phyloP scores from a whole-genome alignment of 2,113 vertebrate species.

The Vireo altiloquus region DNA sequence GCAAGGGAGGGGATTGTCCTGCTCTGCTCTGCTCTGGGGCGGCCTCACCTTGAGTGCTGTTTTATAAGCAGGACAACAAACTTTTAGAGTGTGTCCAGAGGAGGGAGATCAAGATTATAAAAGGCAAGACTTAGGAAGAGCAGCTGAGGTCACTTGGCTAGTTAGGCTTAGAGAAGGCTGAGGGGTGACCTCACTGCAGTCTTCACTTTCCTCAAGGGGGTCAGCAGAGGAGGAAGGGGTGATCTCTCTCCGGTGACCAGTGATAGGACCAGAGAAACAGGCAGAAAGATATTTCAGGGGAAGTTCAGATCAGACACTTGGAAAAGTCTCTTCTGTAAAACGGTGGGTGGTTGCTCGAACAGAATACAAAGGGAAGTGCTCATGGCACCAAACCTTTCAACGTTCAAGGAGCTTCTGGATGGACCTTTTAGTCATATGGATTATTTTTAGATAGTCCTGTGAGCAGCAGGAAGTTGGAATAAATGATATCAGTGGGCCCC shows the following conservation, averaged over 20 bases:
- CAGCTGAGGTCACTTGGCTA: background rate
- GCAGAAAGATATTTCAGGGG: fast-evolving
- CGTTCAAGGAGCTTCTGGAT: background rate
- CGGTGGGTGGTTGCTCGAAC: fast-evolving
- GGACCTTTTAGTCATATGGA: background rate
- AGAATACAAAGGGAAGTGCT: background rate
- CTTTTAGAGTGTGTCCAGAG: background rate
- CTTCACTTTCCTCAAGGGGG: background rate
- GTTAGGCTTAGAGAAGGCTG: background rate
- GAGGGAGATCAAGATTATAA: background rate
- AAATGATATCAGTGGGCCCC: fast-evolving
- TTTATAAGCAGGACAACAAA: background rate
- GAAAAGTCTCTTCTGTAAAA: background rate
- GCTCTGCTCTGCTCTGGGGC: fast-evolving
- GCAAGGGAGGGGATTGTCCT: background rate
- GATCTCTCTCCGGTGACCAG: background rate
- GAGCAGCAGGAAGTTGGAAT: background rate
- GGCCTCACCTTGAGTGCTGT: fast-evolving
- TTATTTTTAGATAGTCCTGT: background rate
- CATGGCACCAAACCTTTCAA: background rate
- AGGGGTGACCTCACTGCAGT: background rate
- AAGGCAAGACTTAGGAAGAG: background rate
- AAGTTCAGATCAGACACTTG: background rate
- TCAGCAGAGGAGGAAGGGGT: background rate
- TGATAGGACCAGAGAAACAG: fast-evolving